phyloP scores from a whole-genome alignment of 2,113 vertebrate genomes.

The Zeus faber region DNA sequence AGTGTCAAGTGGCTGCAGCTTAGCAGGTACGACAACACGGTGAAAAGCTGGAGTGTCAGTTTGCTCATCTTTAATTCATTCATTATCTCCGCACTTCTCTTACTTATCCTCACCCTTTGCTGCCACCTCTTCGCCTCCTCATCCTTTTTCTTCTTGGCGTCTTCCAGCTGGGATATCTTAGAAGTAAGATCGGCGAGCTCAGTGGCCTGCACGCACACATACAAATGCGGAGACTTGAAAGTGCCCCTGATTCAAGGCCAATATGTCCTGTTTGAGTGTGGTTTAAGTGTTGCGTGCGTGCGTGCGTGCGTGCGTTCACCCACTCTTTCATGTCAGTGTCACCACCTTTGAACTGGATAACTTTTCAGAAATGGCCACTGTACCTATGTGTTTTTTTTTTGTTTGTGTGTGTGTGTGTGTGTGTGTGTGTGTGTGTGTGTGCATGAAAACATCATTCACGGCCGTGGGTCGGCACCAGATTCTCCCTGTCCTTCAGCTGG shows the following conservation, averaged over 20 bases:
- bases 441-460: background rate
- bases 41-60: slow-evolving; percentile 31
- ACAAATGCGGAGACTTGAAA: slow-evolving; percentile 52
- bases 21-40: too few species aligned
- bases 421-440: background rate
- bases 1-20: too few species aligned
- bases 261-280: slow-evolving; percentile 29
- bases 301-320: slow-evolving; percentile 11
- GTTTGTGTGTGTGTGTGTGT: background rate
- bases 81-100: slow-evolving; percentile 35
- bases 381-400: too few species aligned
- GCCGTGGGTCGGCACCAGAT: slow-evolving; percentile 74
- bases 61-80: slow-evolving; percentile 52
- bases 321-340: too few species aligned
- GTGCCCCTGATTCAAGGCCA: slow-evolving; percentile 51
- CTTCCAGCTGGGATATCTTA: slow-evolving; percentile 88
- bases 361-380: too few species aligned
- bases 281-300: background rate
- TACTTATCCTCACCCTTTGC: slow-evolving; percentile 82
- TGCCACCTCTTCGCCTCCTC: slow-evolving; percentile 89
- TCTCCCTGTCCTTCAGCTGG: slow-evolving; percentile 90
- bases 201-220: slow-evolving; percentile 75
- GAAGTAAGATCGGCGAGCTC: slow-evolving; percentile 91
- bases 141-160: slow-evolving; percentile 91
- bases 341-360: too few species aligned